Conservation (phyloP, 2,113 vertebrate genomes). For the Romanogobio albipinnatus region DNA sequence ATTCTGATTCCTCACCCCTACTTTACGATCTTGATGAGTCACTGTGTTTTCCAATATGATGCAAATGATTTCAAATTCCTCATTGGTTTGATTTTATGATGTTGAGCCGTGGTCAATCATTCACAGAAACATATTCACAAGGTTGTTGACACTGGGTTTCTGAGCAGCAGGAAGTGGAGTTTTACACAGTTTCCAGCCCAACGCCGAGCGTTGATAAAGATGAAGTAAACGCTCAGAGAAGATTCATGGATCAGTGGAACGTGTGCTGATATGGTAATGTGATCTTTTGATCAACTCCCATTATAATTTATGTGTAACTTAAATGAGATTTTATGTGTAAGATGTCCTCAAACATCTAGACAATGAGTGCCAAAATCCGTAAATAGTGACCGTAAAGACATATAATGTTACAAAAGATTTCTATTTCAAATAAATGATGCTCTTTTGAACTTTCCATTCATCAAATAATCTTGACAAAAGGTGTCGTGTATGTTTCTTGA, state of each 20-base stretch:
- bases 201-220: background rate
- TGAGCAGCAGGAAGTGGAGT: background rate
- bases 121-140: slow-evolving; percentile 25
- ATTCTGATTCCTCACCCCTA: background rate
- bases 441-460: no score
- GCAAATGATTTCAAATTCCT: background rate
- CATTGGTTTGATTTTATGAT: background rate
- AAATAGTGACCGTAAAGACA: no score
- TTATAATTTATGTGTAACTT: background rate
- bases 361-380: no score
- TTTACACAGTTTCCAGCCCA: background rate
- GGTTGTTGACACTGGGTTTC: background rate
- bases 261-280: background rate
- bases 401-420: background rate
- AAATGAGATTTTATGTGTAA: background rate
- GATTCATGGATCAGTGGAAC: background rate
- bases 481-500: no score
- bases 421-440: no score
- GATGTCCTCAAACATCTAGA: background rate
- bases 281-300: background rate
- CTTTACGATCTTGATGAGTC: slow-evolving; percentile 13
- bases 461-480: no score
- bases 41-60: background rate
- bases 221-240: background rate
- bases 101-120: slow-evolving; percentile 45